Evolutionary conservation across 23 tunicate species (phyloP).

Genomic region (Ciona savignyi): DNA sequence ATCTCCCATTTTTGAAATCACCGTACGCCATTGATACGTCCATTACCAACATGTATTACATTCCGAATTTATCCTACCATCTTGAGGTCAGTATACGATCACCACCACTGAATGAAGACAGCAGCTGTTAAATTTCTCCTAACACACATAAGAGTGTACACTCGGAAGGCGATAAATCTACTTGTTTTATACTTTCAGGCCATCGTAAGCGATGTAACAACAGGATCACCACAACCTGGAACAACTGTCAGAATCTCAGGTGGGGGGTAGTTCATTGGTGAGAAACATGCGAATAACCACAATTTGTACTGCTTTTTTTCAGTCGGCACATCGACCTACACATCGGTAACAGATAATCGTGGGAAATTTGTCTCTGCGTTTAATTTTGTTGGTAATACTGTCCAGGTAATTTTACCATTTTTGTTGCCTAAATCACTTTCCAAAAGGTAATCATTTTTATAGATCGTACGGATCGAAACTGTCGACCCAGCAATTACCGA

Average conservation of each 20-base stretch:
- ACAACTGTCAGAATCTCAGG: background rate
- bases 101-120: no score
- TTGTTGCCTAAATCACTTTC: no score
- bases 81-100: conserved; percentile 5
- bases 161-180: no score
- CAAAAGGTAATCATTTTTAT: background rate
- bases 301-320: background rate
- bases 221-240: background rate
- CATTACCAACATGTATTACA: conserved; percentile 26
- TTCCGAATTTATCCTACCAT: conserved; percentile 15
- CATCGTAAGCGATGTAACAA: background rate
- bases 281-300: no score
- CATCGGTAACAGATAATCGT: background rate
- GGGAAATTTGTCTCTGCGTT: conserved; percentile 6
- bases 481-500: background rate
- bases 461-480: conserved; percentile 8
- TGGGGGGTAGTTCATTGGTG: no score
- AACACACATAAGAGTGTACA: no score
- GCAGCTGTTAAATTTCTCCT: no score
- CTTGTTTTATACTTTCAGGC: background rate
- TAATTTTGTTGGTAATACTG: conserved; percentile 12
- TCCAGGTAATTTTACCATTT: conserved; percentile 5
- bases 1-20: conserved; percentile 32
- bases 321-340: background rate
- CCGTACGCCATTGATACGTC: conserved; percentile 38